phyloP scores from a whole-genome alignment of 2,888 invertebrate species.

The Drosophila helvetica region DNA sequence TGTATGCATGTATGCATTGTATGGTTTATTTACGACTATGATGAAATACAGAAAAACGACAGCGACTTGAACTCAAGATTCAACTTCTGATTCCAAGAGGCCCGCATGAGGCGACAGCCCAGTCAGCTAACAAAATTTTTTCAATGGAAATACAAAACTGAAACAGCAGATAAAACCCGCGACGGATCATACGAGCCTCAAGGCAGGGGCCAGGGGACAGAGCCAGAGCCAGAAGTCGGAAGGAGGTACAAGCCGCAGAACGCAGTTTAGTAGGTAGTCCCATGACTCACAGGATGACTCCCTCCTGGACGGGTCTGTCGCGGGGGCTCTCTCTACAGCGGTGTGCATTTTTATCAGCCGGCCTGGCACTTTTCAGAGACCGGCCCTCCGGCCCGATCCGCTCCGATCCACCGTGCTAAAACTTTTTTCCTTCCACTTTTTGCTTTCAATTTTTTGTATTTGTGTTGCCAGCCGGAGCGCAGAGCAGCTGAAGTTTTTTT shows the following conservation, averaged over 20 bases:
- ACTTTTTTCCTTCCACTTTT: constrained; percentile 7
- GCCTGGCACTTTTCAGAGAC: constrained; percentile 45
- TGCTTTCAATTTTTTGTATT: constrained; percentile 10
- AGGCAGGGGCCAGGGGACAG: background rate
- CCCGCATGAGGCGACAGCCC: constrained; percentile 53
- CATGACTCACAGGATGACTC: constrained; percentile 57
- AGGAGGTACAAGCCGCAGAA: constrained; percentile 23
- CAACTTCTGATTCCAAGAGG: constrained; percentile 49
- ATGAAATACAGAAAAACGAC: constrained; percentile 56
- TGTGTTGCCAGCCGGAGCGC: constrained; percentile 16
- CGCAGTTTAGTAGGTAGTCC: constrained; percentile 20
- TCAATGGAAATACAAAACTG: constrained; percentile 63
- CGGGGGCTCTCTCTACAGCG: constrained; percentile 2
- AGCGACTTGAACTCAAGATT: constrained; percentile 39
- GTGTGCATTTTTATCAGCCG: constrained; percentile 50
- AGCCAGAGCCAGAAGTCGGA: background rate
- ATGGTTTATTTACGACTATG: constrained; percentile 53
- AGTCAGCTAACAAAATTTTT: constrained; percentile 44
- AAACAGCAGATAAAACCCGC: constrained; percentile 31
- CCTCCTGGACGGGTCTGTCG: constrained; percentile 7
- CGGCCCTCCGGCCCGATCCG: constrained; percentile 24
- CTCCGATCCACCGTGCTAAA: constrained; percentile 5
- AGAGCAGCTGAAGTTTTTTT: constrained; percentile 40
- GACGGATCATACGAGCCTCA: background rate
- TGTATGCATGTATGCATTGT: constrained; percentile 3